Base-by-base conservation (phyloP, 2,888 invertebrate genomes). In the Neoitamus cyanurus region DNA sequence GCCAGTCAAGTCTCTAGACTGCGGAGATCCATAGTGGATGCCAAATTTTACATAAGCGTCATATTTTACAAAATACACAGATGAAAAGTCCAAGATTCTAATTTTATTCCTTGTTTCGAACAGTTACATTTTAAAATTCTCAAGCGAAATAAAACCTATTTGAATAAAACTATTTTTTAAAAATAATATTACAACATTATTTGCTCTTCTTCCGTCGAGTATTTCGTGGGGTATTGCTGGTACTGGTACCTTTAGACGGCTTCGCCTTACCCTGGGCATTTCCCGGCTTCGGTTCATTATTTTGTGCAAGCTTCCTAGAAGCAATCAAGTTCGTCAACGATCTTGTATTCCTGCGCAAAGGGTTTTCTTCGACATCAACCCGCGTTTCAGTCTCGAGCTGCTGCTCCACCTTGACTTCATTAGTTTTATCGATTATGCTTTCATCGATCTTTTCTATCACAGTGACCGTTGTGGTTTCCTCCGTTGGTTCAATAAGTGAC, bases 191-290 rank as follows among this genome's bases (percentile, higher is more conserved):
- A 58, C 20, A 15, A 20, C 37, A 58, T 77, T 77, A 77, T 42
- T 77, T 77, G 30, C 15, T n/a, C 30, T 30, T 77, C 46, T 77
- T 77, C 20, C 77, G 77, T 28, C 77, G 42, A 28, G 46, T 28
- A 77, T 3, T 77, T 30, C 42, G 25, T 1, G 15, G 13, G n/a
- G n/a, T n/a, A n/a, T n/a, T n/a, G 46, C 6, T 46, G 4, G 9
- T 28, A 28, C n/a, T 42, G 0, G 36, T 15, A 15, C 11, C 20
- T n/a, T 73, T 73, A 15, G 73, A 1, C 15, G 31, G 30, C n/a
- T 72, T 73, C 2, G 20, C 7, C 15, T 73, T 73, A 36, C 3
- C 11, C 42, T 77, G 46, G 1, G 4, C n/a, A 5, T 9, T 42
- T 25, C 1, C 4, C 13, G 28, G 5, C n/a, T 77, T 77, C 15